Evolutionary conservation across 2,797 vertebrate species (phyloP).

Genomic region (Ammospiza maritima): DNA sequence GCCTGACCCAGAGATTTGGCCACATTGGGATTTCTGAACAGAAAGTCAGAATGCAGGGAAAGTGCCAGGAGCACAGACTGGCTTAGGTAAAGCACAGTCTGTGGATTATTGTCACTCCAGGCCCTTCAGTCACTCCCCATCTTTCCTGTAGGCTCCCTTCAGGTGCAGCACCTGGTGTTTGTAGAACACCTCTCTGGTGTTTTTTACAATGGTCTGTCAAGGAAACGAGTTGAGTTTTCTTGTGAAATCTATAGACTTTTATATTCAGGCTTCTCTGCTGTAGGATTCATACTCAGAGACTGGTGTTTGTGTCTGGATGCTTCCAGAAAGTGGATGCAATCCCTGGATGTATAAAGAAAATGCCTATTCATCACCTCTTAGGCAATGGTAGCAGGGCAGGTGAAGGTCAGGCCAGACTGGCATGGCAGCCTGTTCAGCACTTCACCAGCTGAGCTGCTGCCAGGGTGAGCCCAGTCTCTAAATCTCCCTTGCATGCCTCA

Average conservation of each 20-base stretch:
- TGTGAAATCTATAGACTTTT: background rate
- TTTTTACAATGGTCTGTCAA: background rate
- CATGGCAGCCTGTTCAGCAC: background rate
- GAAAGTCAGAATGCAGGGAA: background rate
- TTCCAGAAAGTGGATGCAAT: background rate
- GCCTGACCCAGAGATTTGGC: background rate
- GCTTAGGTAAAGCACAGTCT: background rate
- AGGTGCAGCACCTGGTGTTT: background rate
- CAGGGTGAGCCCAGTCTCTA: background rate
- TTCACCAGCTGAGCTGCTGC: background rate
- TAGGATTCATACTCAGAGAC: background rate
- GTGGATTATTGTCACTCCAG: background rate
- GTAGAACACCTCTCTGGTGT: background rate
- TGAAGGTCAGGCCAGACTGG: background rate
- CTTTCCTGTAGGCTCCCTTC: background rate
- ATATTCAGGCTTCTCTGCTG: background rate
- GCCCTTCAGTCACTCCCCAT: background rate
- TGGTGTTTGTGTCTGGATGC: background rate
- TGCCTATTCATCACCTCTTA: background rate
- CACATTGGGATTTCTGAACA: background rate
- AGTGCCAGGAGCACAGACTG: background rate
- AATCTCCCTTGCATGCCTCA: background rate
- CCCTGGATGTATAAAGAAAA: background rate
- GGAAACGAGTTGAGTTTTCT: background rate
- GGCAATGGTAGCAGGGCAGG: background rate